phyloP scores from a whole-genome alignment of 2,113 vertebrate genomes.

The Corvus moneduloides region DNA sequence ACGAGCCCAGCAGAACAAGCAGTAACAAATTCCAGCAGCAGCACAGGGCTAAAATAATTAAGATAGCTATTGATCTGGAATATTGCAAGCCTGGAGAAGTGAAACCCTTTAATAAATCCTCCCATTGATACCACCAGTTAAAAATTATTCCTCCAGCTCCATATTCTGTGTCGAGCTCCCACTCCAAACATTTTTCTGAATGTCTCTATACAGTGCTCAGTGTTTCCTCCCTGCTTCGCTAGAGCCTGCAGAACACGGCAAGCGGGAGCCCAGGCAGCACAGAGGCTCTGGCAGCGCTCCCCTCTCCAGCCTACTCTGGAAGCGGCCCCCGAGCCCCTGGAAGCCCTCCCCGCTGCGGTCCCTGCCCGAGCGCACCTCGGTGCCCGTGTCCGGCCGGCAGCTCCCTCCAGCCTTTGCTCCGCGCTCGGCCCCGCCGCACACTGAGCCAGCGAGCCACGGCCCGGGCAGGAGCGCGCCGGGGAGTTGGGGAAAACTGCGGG shows the following conservation, averaged over 20 bases:
- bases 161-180: accelerated
- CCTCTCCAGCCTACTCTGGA: accelerated
- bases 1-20: neutral
- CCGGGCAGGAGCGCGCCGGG: neutral
- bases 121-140: neutral
- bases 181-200: accelerated
- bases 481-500: accelerated
- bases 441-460: neutral
- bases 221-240: accelerated
- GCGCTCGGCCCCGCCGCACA: accelerated
- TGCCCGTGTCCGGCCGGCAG: accelerated
- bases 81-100: neutral
- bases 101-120: neutral
- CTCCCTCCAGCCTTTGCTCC: accelerated
- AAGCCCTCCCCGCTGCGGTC: accelerated
- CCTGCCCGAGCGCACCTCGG: accelerated
- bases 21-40: neutral
- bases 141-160: neutral
- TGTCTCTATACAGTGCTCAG: accelerated
- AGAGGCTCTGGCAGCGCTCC: neutral
- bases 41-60: neutral
- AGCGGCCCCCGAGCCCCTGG: accelerated
- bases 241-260: accelerated
- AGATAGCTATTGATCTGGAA: neutral
- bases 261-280: accelerated